Evolutionary conservation across 1,140 invertebrate genomes (phyloP), one percentile per base, ranked within the genome.

Genomic region (Notospermus geniculatus): DNA sequence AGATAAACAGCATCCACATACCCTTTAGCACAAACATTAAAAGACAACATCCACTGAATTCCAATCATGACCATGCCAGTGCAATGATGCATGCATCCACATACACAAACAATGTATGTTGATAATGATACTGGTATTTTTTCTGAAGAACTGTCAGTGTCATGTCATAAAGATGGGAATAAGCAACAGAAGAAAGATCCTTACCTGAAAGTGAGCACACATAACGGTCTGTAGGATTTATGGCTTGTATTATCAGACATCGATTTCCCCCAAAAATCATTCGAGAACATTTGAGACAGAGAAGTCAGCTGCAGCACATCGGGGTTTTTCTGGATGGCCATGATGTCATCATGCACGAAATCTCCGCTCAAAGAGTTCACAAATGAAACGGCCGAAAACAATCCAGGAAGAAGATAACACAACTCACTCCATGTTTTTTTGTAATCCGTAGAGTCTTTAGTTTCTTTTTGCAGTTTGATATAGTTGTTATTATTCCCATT

Each of bases 221-320:
- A 93, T 57, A 97, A 83, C 1, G 95, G 95, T 43, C 95, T 85
- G 82, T 96, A 97, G 2, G 93, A 96, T 71, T 95, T 95, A 84
- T 98, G 95, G 53, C 80, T 82, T 19, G 53, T 65, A 23, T 92
- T 91, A 87, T 95, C 94, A 72, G 91, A 88, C 87, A 97, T 96
- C 55, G 92, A 90, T 63, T 91, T 95, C 59, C 94, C 94, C 94
- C 94, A 97, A 76, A 97, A 97, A 81, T 97, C 94, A 81, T 96
- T 94, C 71, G 89, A 86, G 80, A 95, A 94, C 39, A 96, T 87
- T 81, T 93, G 91, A 57, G 87, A 87, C 43, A 93, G 78, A 1
- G 91, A 90, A 43, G 90, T 92, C 72, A 92, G 88, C 2, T 91
- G 91, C 70, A 91, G 85, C 53, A 96, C 82, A 81, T 97, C 93